Percentiles rank a stretch among this genome's conserved stretches.
Conservation (phyloP, 2,113 vertebrate species). For the Callocephalon fimbriatum region DNA sequence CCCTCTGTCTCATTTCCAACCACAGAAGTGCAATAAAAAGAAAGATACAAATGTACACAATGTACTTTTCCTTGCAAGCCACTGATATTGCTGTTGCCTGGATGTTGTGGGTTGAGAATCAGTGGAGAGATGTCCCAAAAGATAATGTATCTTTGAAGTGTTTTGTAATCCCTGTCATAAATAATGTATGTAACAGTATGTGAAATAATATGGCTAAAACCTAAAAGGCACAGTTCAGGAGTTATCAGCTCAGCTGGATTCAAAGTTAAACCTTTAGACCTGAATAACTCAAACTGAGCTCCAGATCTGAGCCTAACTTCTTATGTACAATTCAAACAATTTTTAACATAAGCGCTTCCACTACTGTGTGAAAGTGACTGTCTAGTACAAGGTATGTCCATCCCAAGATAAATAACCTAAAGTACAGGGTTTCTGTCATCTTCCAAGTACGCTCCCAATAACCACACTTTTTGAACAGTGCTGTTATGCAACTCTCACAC, state of each 20-base stretch:
- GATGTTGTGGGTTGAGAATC: neutral
- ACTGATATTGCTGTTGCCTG: neutral
- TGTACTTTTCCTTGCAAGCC: neutral
- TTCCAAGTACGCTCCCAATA: neutral
- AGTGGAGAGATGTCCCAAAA: constrained; percentile 7
- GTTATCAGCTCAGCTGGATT: neutral
- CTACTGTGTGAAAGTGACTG: neutral
- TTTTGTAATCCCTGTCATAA: constrained; percentile 18
- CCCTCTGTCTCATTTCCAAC: neutral
- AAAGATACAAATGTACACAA: neutral
- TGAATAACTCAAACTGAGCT: neutral
- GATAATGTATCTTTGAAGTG: constrained; percentile 23
- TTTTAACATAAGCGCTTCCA: neutral
- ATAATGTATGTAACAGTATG: neutral
- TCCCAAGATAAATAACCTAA: neutral
- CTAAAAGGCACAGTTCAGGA: constrained; percentile 8
- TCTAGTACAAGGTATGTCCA: neutral
- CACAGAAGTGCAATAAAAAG: constrained; percentile 8
- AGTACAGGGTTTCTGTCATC: neutral
- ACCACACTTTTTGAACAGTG: neutral
- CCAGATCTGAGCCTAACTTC: neutral
- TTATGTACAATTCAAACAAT: neutral
- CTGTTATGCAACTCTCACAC: neutral
- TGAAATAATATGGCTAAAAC: constrained; percentile 8
- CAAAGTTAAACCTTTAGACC: neutral